These are phyloP conservation scores for Intellagama lesueurii DNA, from an alignment of 2,797 vertebrate genomes.

Conservation along the genomic window DNA sequence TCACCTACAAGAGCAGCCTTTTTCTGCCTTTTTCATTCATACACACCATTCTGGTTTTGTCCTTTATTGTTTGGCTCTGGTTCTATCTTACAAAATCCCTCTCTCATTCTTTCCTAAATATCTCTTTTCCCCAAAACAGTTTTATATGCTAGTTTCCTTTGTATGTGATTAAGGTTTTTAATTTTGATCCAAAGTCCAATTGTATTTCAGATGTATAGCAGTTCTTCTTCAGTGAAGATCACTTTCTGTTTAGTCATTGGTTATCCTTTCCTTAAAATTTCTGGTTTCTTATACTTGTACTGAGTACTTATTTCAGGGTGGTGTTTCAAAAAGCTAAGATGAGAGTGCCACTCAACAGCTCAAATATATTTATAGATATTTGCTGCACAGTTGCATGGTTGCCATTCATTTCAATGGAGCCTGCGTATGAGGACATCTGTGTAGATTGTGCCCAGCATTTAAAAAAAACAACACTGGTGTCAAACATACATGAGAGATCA, in stretches of 20 bases:
- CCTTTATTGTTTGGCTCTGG: not conserved
- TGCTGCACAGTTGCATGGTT: not conserved
- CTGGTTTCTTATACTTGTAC: not conserved
- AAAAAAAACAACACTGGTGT: not conserved
- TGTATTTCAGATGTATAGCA: not conserved
- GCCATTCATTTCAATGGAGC: not conserved
- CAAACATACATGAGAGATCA: constrained; percentile 6
- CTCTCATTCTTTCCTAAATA: not conserved
- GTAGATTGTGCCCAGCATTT: not conserved
- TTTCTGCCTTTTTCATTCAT: not conserved
- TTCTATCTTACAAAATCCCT: not conserved
- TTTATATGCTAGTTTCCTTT: not conserved
- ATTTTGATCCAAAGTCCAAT: not conserved
- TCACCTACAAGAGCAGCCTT: not conserved
- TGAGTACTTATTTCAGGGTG: not conserved
- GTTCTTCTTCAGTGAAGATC: not conserved
- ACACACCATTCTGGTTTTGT: not conserved
- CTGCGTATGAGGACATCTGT: not conserved
- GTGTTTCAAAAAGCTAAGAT: not conserved
- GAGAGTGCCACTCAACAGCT: not conserved
- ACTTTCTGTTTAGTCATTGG: not conserved
- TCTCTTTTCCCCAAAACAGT: not conserved
- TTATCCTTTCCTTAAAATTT: not conserved
- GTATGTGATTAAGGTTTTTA: not conserved
- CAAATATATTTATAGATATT: not conserved